Evolutionary conservation across 2,888 invertebrate species (phyloP), one percentile per base, ranked within the genome.

Genomic region (Dynastes hyllus): DNA sequence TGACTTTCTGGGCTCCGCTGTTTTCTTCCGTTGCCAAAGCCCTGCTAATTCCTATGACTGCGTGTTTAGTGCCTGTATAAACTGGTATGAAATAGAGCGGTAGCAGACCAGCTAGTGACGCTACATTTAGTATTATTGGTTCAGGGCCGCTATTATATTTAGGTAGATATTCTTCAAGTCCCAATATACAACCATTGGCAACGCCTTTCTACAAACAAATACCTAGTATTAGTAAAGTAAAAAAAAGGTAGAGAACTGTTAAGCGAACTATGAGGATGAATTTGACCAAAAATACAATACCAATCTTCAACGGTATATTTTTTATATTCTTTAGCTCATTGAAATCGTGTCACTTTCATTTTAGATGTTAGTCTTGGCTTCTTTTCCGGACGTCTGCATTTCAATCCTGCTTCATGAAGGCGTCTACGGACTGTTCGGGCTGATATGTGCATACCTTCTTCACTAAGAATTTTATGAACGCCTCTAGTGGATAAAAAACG

Each of bases 111-210:
- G 65, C 50, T 27, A 63, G 40, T 5, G 78, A 78, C n/a, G 70
- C 45, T 16, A 78, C 45, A 29, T 78, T 78, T 51, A 78, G 63
- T 16, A 78, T 78, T 0, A 78, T 58, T 9, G 63, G 70, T 58
- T 78, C 78, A 11, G 70, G 8, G n/a, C 71, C 70, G 16, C 45
- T 70, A 32, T 78, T 77, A 29, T 77, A 79, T 58, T 55, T 63
- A 2, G 76, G 77, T 37, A 69, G 27, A 29, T 67, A 75, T 53
- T 78, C 61, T 32, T 77, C 77, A 9, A 70, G 22, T n/a, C 67
- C 77, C 45, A 77, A 50, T 27, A 77, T 50, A 45, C 77, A 77
- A 51, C 77, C 77, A 50, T 77, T 69, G 5, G 70, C 16, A 8
- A 61, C 22, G 58, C 77, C 77, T 70, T 77, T 77, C 77, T 77